These are phyloP conservation scores for Choreutis nemorana DNA, from an alignment of 2,888 invertebrate species.

Conservation along the genomic window DNA sequence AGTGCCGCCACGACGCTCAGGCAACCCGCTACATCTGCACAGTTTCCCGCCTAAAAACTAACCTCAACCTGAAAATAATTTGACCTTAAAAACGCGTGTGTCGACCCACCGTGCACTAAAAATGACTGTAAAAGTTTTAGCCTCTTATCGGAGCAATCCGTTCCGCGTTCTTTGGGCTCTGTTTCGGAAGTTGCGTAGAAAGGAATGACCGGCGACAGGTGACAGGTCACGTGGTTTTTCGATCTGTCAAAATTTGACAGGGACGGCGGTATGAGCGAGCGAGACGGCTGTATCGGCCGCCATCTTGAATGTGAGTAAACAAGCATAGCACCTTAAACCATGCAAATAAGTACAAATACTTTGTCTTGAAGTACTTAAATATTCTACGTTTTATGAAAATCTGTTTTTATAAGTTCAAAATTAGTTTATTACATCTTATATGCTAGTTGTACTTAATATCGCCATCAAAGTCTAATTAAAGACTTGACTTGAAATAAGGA, in stretches of 20 bases:
- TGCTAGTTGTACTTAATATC: conserved; percentile 4
- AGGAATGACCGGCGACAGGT: conserved; percentile 23
- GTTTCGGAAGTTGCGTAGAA: no score
- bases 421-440: conserved; percentile 4
- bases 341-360: no score
- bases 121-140: no score
- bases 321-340: conserved; percentile 9
- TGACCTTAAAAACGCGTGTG: not conserved
- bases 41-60: conserved; percentile 18
- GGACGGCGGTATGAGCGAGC: conserved; percentile 26
- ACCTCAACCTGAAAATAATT: conserved; percentile 1
- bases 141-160: no score
- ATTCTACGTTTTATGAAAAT: conserved; percentile 6
- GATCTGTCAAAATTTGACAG: conserved; percentile 50
- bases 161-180: no score
- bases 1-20: conserved; percentile 62
- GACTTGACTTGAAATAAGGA: no score
- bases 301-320: conserved; percentile 27
- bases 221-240: conserved; percentile 36
- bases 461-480: no score
- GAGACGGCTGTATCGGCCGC: conserved; percentile 19
- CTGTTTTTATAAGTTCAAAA: conserved; percentile 6
- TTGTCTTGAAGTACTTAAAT: no score
- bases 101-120: no score
- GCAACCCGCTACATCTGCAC: conserved; percentile 46